Evolutionary conservation across 2,888 invertebrate species (phyloP).

Genomic region (Scaptomyza cyrtandrae): DNA sequence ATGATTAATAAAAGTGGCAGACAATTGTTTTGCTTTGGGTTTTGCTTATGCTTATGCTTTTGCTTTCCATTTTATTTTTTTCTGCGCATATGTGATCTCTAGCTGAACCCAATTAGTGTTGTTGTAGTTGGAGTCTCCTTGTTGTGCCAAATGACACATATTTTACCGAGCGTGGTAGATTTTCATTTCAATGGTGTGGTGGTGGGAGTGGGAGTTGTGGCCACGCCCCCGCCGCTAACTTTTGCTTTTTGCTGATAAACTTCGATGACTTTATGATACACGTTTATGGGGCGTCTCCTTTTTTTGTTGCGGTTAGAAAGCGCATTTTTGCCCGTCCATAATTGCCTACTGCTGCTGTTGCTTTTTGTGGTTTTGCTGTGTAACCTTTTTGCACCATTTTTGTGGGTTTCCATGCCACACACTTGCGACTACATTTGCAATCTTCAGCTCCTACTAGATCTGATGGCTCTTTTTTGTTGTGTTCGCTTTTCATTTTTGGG

Average conservation of each 20-base stretch:
- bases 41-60: conserved; percentile 55
- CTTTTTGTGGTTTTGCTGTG: conserved; percentile 32
- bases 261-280: conserved; percentile 73
- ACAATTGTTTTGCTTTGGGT: conserved; percentile 32
- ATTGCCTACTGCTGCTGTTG: conserved; percentile 38
- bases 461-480: conserved; percentile 31
- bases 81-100: conserved; percentile 49
- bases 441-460: not conserved
- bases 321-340: conserved; percentile 50
- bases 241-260: conserved; percentile 64
- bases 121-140: conserved; percentile 19
- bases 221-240: conserved; percentile 60
- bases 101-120: conserved; percentile 71
- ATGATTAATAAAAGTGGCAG: conserved; percentile 64
- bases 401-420: conserved; percentile 54
- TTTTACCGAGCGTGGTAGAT: conserved; percentile 43
- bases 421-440: conserved; percentile 3
- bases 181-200: conserved; percentile 60
- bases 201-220: conserved; percentile 5
- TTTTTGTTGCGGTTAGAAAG: conserved; percentile 61
- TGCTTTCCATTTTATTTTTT: conserved; percentile 69
- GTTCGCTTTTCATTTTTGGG: conserved; percentile 57
- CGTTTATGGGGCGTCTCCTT: conserved; percentile 27
- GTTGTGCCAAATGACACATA: conserved; percentile 66
- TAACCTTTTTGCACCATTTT: conserved; percentile 72